Conservation (phyloP, 2,113 vertebrate species). For the Pelusios castaneus region DNA sequence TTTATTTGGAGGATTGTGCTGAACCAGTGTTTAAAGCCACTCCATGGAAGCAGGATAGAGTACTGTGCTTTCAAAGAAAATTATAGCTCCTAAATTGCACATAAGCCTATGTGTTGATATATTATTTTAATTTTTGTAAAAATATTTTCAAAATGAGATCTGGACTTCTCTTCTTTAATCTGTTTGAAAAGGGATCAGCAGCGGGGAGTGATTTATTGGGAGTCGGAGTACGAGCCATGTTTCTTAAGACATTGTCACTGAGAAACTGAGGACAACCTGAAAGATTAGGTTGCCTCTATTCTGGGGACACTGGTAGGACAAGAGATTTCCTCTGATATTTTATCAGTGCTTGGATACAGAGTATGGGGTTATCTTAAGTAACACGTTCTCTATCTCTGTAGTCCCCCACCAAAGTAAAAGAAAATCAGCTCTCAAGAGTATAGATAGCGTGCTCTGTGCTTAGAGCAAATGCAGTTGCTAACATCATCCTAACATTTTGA, state of each 20-base stretch:
- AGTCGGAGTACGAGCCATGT: neutral
- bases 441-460: conserved; percentile 54
- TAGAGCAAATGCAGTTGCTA: conserved; percentile 63
- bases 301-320: conserved; percentile 10
- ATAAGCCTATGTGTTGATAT: neutral
- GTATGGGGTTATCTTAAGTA: conserved; percentile 47
- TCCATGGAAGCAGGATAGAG: accelerated
- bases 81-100: neutral
- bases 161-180: neutral
- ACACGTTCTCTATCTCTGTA: conserved; percentile 37
- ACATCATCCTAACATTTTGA: conserved; percentile 79
- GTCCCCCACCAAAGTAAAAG: conserved; percentile 50
- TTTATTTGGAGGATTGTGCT: neutral
- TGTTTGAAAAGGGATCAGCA: neutral
- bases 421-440: neutral
- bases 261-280: conserved; percentile 15
- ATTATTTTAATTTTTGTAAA: neutral
- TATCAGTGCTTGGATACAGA: conserved; percentile 63
- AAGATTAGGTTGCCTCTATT: conserved; percentile 9
- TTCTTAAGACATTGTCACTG: conserved; percentile 32
- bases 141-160: neutral
- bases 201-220: neutral
- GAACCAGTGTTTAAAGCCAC: neutral
- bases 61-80: neutral
- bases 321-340: conserved; percentile 42